Evolutionary conservation across 2,797 vertebrate species (phyloP), one percentile per base, ranked within the genome.

Genomic region (Enteromius thamalakanensis): DNA sequence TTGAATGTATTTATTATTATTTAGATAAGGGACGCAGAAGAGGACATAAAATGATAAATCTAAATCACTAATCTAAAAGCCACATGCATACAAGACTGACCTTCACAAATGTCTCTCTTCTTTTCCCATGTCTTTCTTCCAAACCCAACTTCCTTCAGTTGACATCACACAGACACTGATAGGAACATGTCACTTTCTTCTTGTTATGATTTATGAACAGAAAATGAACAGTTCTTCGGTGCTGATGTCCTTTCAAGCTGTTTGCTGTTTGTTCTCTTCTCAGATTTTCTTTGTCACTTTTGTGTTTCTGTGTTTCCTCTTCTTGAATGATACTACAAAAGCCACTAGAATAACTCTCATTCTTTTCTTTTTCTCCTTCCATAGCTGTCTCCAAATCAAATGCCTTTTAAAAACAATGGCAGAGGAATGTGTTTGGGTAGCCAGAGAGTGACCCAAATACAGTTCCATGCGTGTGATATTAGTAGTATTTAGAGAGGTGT

Each of bases 11-110:
- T 34, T 72, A n/a, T 67, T 21, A 34, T 67, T 40, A 12, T 32
- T 3, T 72, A 80, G 49, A 84, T 86, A 72, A 72, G 49, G 64
- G 71, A 69, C 78, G 72, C 80, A 83, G 58, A 32, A 23, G 60
- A 55, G 29, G 10, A 60, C 11, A 26, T 76, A 10, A 76, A 58
- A 42, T 58, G 65, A 49, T 45, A 45, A 45, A 45, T 45, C 42
- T 45, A 45, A 7, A 72, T 74, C 29, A 8, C 37, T 40, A 40
- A 40, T 40, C 37, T 68, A 49, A 75, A 42, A 60, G 29, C 45
- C 81, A 60, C 76, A 85, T 78, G 3, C 23, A 67, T 37, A 60
- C 26, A 58, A 78, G 70, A 42, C 32, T 23, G n/a, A 58, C 29
- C n/a, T 70, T 53, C n/a, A 8, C 34, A 6, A 32, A 26, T 79